Evolutionary conservation across 2,888 invertebrate species (phyloP).

Genomic region (Lithophane ornitopus): DNA sequence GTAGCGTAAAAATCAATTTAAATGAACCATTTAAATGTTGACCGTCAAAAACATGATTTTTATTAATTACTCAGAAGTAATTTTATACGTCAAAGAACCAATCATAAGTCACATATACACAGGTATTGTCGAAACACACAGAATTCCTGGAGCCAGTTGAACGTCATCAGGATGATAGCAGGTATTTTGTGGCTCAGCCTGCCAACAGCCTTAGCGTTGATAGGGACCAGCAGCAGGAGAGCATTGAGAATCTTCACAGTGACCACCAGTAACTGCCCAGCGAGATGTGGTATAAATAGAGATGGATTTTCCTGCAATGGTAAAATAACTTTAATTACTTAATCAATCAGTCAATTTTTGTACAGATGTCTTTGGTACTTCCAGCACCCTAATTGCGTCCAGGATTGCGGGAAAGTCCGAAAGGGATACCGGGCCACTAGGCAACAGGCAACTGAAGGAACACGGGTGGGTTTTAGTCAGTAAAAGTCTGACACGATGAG

Average conservation of each 20-base stretch:
- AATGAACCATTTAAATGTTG: not conserved
- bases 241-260: slow-evolving; percentile 74
- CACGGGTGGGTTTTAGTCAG: too few species aligned
- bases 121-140: slow-evolving; percentile 82
- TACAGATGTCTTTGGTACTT: too few species aligned
- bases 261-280: slow-evolving; percentile 76
- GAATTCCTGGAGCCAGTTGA: slow-evolving; percentile 85
- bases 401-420: too few species aligned
- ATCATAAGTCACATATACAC: slow-evolving; percentile 82
- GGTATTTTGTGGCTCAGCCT: slow-evolving; percentile 73
- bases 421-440: too few species aligned
- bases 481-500: too few species aligned
- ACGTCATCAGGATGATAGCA: slow-evolving; percentile 76
- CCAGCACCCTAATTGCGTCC: too few species aligned
- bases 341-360: not conserved
- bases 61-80: not conserved
- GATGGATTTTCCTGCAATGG: slow-evolving; percentile 83
- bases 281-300: slow-evolving; percentile 81
- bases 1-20: not conserved
- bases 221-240: slow-evolving; percentile 67
- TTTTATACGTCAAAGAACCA: not conserved
- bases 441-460: too few species aligned
- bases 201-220: slow-evolving; percentile 70
- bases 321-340: not conserved
- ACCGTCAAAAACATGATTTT: not conserved